Percentiles rank a stretch among this genome's conserved stretches.
Conservation (phyloP, 2,113 vertebrate species). For the Malurus alboscapulatus region DNA sequence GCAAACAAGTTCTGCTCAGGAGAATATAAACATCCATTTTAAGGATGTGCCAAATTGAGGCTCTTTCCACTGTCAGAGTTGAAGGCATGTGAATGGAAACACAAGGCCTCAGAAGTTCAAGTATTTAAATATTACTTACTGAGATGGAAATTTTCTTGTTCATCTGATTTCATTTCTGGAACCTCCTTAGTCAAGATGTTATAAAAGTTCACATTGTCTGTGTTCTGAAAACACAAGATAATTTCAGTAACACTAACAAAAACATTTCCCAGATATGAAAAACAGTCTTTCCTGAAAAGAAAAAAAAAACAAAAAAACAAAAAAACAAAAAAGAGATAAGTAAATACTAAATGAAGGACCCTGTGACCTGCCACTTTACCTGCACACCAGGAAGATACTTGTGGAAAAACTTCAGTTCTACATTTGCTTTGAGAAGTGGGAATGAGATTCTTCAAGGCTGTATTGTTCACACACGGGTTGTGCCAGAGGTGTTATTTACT, state of each 20-base stretch:
- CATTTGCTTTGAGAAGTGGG: background rate
- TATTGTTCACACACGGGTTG: background rate
- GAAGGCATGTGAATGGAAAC: background rate
- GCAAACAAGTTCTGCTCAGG: background rate
- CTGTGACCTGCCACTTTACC: background rate
- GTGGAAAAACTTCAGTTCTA: background rate
- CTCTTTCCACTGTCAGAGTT: background rate
- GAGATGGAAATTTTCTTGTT: slow-evolving; percentile 25
- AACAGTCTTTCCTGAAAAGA: background rate
- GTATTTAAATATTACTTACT: slow-evolving; percentile 41
- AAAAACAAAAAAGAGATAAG: background rate
- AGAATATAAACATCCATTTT: background rate
- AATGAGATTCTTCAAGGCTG: background rate
- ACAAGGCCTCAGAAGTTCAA: background rate
- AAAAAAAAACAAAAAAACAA: background rate
- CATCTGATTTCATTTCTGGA: background rate
- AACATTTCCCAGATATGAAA: background rate
- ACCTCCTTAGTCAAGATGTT: slow-evolving; percentile 86
- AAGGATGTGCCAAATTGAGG: background rate
- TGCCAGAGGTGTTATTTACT: background rate
- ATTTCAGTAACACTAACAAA: background rate
- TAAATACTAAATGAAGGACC: background rate
- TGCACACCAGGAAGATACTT: background rate
- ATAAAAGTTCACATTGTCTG: slow-evolving; percentile 95
- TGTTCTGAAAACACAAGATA: slow-evolving; percentile 79